These are phyloP conservation scores for Chaetodon trifasciatus DNA, from an alignment of 2,797 vertebrate genomes.

Conservation along the genomic window DNA sequence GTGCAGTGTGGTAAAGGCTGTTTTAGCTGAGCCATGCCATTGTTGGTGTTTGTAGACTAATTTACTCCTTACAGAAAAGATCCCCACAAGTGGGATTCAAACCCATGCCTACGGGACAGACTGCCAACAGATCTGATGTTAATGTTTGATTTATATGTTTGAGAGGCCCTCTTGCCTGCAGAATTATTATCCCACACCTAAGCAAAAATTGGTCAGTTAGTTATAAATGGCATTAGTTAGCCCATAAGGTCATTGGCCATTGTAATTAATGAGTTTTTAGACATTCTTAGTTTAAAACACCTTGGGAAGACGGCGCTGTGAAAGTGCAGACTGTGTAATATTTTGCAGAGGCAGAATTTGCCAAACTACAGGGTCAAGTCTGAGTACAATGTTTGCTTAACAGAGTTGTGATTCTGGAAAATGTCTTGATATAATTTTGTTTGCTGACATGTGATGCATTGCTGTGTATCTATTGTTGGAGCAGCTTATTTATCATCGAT, in stretches of 20 bases:
- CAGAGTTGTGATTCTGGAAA: no score
- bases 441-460: background rate
- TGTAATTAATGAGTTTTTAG: constrained; percentile 58
- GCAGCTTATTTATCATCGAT: background rate
- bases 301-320: constrained; percentile 45
- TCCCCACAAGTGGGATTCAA: no score
- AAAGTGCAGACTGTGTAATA: constrained; percentile 57
- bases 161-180: constrained; percentile 8
- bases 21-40: no score
- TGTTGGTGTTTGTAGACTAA: background rate
- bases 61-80: background rate
- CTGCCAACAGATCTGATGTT: background rate
- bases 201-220: constrained; percentile 50
- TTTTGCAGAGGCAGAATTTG: constrained; percentile 47
- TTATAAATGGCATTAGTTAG: constrained; percentile 43
- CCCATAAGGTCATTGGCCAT: constrained; percentile 40
- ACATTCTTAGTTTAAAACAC: constrained; percentile 28
- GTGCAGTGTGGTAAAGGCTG: no score
- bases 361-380: constrained; percentile 23
- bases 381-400: background rate
- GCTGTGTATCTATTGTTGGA: background rate
- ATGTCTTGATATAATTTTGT: background rate
- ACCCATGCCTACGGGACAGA: no score
- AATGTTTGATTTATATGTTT: constrained; percentile 28
- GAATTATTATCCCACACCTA: constrained; percentile 32